Evolutionary conservation across 2,113 vertebrate species (phyloP).

Genomic region (Petrocephalus zakoni): DNA sequence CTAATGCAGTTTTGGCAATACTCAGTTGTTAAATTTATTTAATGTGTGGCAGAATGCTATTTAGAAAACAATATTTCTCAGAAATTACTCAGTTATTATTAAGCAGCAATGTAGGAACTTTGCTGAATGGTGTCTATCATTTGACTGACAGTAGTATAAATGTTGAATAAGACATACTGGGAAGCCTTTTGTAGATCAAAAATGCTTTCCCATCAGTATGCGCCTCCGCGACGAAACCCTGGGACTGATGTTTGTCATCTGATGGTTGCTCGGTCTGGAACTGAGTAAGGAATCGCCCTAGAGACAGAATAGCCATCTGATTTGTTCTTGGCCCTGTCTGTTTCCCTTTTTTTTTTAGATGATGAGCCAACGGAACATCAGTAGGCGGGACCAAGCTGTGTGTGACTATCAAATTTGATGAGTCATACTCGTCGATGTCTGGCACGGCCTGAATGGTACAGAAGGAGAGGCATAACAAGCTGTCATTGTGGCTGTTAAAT

Average conservation of each 20-base stretch:
- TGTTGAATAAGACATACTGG: not conserved
- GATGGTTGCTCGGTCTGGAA: not conserved
- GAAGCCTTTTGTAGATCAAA: not conserved
- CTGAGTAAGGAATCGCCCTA: not conserved
- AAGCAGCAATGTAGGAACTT: not conserved
- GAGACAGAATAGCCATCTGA: not conserved
- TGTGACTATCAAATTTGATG: slow-evolving; percentile 1
- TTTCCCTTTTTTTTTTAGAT: not conserved
- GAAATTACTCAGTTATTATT: not conserved
- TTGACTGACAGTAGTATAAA: not conserved
- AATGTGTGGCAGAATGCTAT: not conserved
- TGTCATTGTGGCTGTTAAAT: not conserved
- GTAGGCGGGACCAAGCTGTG: not conserved
- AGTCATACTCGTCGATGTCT: not conserved
- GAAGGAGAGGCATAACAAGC: slow-evolving; percentile 7
- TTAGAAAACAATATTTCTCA: not conserved
- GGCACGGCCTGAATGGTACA: not conserved
- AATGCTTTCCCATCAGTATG: not conserved
- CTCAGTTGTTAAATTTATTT: not conserved
- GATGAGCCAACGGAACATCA: not conserved
- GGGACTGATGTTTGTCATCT: not conserved
- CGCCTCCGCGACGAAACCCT: not conserved
- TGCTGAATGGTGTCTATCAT: not conserved
- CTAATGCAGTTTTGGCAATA: not conserved
- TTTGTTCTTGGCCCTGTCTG: not conserved